A percentile compares a stretch with the other conserved stretches of the same genome.
Conservation (phyloP, 2,797 vertebrate species). For the Pangasius mekongensis region DNA sequence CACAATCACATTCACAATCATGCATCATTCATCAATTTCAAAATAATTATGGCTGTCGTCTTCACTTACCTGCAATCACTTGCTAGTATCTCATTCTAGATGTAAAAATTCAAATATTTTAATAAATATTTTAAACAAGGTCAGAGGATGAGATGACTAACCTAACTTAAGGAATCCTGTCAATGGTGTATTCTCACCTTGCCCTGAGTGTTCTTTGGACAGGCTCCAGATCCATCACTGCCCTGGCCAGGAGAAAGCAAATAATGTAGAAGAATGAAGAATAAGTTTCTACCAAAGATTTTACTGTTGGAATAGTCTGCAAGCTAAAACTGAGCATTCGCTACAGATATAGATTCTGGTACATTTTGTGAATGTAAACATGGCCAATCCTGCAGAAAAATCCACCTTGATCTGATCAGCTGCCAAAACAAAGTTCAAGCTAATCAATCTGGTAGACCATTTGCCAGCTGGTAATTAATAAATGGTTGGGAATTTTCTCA, state of each 20-base stretch:
- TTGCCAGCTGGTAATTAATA: neutral
- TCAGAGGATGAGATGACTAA: neutral
- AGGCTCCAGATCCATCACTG: neutral
- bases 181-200: neutral
- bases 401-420: neutral
- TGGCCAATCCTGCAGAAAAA: neutral
- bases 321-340: neutral
- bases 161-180: neutral
- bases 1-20: neutral
- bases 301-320: neutral
- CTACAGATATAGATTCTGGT: neutral
- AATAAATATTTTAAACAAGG: neutral
- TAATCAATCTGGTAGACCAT: neutral
- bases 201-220: neutral
- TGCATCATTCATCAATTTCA: neutral
- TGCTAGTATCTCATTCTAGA: neutral
- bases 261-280: neutral
- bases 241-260: neutral
- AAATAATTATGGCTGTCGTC: neutral
- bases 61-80: neutral
- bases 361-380: neutral
- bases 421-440: neutral
- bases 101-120: too few relatives aligned
- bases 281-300: neutral
- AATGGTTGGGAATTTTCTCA: neutral